These are phyloP conservation scores for Chromobotia macracanthus DNA, from an alignment of 2,797 vertebrate species.

Conservation along the genomic window DNA sequence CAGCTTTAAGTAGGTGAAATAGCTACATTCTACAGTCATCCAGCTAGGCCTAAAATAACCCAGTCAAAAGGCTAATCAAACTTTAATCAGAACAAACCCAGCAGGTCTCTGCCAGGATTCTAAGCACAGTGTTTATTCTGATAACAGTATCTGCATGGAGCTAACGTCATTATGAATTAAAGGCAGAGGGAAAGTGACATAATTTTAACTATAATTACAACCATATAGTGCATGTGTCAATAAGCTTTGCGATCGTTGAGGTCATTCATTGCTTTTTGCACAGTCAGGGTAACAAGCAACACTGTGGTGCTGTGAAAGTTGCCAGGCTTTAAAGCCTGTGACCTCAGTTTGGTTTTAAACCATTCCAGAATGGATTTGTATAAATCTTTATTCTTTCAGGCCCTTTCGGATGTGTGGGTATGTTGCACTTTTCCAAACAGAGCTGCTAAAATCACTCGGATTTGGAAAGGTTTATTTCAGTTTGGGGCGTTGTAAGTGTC, in stretches of 20 bases:
- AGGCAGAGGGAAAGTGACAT: constrained; percentile 38
- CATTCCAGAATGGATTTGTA: constrained; percentile 53
- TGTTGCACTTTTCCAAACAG: constrained; percentile 38
- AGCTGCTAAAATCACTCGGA: constrained; percentile 40
- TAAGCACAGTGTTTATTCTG: constrained; percentile 24
- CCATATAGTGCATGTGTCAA: constrained; percentile 27
- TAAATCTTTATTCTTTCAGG: constrained; percentile 50
- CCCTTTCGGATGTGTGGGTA: constrained; percentile 36
- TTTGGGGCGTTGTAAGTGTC: constrained; percentile 37
- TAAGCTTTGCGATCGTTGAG: constrained; percentile 11
- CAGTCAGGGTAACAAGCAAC: constrained; percentile 5
- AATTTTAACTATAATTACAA: constrained; percentile 36
- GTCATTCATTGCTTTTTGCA: constrained; percentile 12
- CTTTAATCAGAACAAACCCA: constrained; percentile 19
- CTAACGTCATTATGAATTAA: constrained; percentile 30
- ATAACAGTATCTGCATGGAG: constrained; percentile 28
- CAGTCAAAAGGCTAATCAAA: constrained; percentile 29
- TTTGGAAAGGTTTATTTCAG: constrained; percentile 36
- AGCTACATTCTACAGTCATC: not conserved
- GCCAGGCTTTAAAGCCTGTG: constrained; percentile 41
- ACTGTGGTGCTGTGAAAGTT: constrained; percentile 3
- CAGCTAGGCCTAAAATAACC: constrained; percentile 24
- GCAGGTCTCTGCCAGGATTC: not conserved
- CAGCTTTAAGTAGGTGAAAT: constrained; percentile 1
- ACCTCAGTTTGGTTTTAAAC: constrained; percentile 47